Evolutionary conservation across 92 coral and sea anemone genomes (phyloP).

Genomic region (Bergia sp.): DNA sequence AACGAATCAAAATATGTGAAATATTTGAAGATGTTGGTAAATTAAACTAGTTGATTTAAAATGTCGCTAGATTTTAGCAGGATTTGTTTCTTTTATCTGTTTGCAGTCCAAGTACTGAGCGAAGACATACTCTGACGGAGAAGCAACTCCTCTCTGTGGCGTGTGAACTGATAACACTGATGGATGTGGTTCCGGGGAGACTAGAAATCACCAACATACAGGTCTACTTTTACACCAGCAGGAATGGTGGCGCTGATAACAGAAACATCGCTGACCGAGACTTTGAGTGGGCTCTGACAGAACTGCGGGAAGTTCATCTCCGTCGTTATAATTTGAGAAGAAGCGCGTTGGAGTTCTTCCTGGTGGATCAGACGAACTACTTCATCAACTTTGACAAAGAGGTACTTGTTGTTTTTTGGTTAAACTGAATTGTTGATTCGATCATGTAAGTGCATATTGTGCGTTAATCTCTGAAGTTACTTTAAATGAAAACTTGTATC

Average conservation of each 20-base stretch:
- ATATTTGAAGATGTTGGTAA: too few relatives aligned
- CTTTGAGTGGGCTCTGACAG: conserved; percentile 84
- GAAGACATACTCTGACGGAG: conserved; percentile 58
- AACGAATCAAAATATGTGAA: too few relatives aligned
- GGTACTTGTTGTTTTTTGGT: conserved; percentile 46
- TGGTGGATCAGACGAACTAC: conserved; percentile 96
- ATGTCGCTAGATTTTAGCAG: background rate
- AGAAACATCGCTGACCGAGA: conserved; percentile 79
- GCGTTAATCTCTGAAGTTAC: too few relatives aligned
- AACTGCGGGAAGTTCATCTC: conserved; percentile 93
- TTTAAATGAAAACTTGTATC: too few relatives aligned
- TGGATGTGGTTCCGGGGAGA: conserved; percentile 90
- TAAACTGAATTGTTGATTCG: background rate
- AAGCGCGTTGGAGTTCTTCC: conserved; percentile 93
- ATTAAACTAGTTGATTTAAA: too few relatives aligned
- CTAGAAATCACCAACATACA: conserved; percentile 80
- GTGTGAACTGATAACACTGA: conserved; percentile 85
- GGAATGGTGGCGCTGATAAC: conserved; percentile 38
- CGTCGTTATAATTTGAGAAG: conserved; percentile 89
- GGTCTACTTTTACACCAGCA: conserved; percentile 81
- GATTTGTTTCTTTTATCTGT: background rate
- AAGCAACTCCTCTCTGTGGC: conserved; percentile 67
- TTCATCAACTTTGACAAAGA: conserved; percentile 90
- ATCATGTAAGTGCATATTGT: background rate
- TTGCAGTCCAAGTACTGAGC: conserved; percentile 52